Evolutionary conservation across 2,888 invertebrate genomes (phyloP).

Genomic region (Polydrusus cervinus): DNA sequence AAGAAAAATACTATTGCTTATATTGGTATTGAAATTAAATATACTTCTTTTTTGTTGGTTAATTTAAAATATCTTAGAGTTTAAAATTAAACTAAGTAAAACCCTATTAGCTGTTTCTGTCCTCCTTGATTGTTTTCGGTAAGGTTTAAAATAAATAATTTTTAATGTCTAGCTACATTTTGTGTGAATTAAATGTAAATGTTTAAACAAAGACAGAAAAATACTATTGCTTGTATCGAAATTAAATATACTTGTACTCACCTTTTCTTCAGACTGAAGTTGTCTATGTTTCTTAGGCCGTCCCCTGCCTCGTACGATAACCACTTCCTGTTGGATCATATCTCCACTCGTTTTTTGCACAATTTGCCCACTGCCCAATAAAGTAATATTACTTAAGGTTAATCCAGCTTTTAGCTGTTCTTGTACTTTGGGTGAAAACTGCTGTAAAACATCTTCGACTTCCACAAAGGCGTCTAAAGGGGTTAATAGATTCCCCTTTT

Average conservation of each 20-base stretch:
- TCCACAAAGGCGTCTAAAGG: slow-evolving; percentile 60
- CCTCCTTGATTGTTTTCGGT: no score
- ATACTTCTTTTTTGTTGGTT: no score
- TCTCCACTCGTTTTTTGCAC: neutral
- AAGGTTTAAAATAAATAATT: no score
- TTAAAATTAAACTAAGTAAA: no score
- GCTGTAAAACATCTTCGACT: slow-evolving; percentile 60
- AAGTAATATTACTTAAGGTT: slow-evolving; percentile 60
- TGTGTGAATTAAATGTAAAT: no score
- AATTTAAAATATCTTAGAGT: no score
- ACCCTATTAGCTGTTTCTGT: no score
- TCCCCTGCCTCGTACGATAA: slow-evolving; percentile 22
- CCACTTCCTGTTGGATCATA: slow-evolving; percentile 10
- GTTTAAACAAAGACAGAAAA: no score
- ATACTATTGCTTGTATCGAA: no score
- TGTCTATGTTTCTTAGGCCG: slow-evolving; percentile 21
- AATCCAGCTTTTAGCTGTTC: slow-evolving; percentile 59
- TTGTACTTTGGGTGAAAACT: slow-evolving; percentile 59
- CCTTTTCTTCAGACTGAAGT: slow-evolving; percentile 28
- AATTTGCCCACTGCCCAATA: slow-evolving; percentile 18
- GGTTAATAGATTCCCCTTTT: slow-evolving; percentile 56
- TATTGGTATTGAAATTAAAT: no score
- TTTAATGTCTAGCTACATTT: no score
- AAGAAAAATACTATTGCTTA: no score
- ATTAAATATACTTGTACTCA: neutral